Base-by-base conservation (phyloP, 2,888 invertebrate species). In the Pandemis heparana region DNA sequence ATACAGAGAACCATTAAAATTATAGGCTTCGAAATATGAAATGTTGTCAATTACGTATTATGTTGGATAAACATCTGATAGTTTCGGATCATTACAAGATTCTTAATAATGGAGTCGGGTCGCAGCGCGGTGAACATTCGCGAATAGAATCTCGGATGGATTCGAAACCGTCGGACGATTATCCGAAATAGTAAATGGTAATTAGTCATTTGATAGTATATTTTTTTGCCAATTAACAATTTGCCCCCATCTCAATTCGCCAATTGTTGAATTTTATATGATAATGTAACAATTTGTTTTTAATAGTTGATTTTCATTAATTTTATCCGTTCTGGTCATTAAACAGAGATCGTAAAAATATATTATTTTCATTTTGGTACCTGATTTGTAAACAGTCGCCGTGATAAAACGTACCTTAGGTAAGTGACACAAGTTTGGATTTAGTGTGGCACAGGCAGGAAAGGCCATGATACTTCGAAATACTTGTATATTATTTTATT, bases 391-490 rank as follows among this genome's bases (percentile, higher is more conserved):
- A 80, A 81, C 83, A 82, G 65, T 79, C 79, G 76, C 77, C 79
- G 82, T 79, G 80, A 77, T 73, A 74, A 78, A 78, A 73, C 75
- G 51, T 75, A 74, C 66, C 71, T 74, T 90, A 90, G 94, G 95
- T 95, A 91, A 95, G 95, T 95, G 95, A 92, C 95, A 94, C 92
- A 92, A 92, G 92, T 93, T 91, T 91, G 94, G 94, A 90, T 86
- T 84, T 80, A 81, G 90, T 90, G 95, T 95, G 95, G 92, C 95
- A 95, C 94, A 93, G 94, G 92, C 92, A 94, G 94, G 94, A 92
- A 93, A 91, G 91, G 90, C 85, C 81, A 82, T 73, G 79, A 75
- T 75, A 78, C 74, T 72, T 23, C 5, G 10, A 65, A 51, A 65
- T 38, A 32, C 38, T 74, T 75, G 74, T 61, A 77, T 5, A 12